Evolutionary conservation across 2,888 invertebrate genomes (phyloP).

Genomic region (Tridacna gigas): DNA sequence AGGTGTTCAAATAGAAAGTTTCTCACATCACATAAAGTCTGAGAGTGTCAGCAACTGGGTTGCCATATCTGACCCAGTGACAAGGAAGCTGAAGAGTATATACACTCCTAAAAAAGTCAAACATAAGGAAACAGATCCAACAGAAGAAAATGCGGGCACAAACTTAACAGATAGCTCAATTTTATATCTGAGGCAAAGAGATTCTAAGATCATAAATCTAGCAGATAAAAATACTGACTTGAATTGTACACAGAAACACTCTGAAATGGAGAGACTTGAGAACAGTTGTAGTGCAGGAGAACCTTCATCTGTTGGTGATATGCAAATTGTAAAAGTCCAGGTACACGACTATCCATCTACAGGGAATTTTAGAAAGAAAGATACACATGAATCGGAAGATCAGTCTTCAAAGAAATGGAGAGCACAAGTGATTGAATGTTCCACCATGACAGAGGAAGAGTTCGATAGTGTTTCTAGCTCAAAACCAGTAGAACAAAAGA

Average conservation of each 20-base stretch:
- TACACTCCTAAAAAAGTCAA: neutral
- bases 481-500: neutral
- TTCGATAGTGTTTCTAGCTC: no score
- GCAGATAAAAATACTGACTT: neutral
- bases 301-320: neutral
- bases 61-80: neutral
- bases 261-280: neutral
- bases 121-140: neutral
- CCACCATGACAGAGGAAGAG: neutral
- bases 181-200: neutral
- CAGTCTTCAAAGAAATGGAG: no score
- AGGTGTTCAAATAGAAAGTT: neutral
- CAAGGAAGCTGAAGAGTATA: neutral
- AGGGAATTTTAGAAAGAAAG: neutral
- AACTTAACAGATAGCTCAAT: neutral
- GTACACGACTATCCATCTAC: neutral
- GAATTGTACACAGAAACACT: neutral
- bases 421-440: neutral
- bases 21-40: neutral
- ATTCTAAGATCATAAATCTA: neutral
- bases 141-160: neutral
- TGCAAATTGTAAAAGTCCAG: neutral
- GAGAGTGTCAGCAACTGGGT: conserved; percentile 3
- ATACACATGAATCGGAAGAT: neutral
- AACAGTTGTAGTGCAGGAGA: neutral